Base-by-base conservation (phyloP, 2,113 vertebrate genomes). In the Ranitomeya imitator region DNA sequence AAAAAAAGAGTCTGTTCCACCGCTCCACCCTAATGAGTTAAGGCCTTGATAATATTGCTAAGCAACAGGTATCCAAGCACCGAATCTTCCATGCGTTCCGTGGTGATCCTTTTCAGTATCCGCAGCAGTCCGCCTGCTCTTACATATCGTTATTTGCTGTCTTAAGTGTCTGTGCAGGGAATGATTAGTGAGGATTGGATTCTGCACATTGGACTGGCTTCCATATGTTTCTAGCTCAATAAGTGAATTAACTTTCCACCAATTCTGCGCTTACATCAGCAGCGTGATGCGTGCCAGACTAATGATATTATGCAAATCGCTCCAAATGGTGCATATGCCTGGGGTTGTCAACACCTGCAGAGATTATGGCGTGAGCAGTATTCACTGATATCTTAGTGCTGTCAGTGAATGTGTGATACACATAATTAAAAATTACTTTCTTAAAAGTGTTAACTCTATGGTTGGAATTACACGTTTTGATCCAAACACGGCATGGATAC, bases 31-130 rank as follows among this genome's bases (percentile, higher is more conserved):
- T 69, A 59, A 80, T 84, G 87, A 85, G 71, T 84, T 69, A 85
- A 63, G 73, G 61, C 82, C 87, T 79, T 85, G 73, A 79, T 54
- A 59, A 65, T 21, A 85, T 89, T 89, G 87, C 87, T 89, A 89
- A 89, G 87, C 87, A 89, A 89, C 87, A 79, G 82, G 87, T 85
- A 84, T 88, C 87, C 26, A 77, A 54, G 73, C 61, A 83, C 60
- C 82, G 85, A 59, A 26, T 89, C 73, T 79, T 88, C 55, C 12
- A 19, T 59, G 65, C 6, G 21, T 60, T 65, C 21, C 19, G 45
- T 85, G 73, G 79, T 16, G 15, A 89, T 84, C 55, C 73, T 65
- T 83, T 54, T 31, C n/a, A 45, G 54, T 16, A 11, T 85, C 16
- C 18, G 54, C 23, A 59, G 54, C 10, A 57, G 83, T 18, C 23